phyloP scores from a whole-genome alignment of 2,797 vertebrate genomes.

The Thalassophryne amazonica region DNA sequence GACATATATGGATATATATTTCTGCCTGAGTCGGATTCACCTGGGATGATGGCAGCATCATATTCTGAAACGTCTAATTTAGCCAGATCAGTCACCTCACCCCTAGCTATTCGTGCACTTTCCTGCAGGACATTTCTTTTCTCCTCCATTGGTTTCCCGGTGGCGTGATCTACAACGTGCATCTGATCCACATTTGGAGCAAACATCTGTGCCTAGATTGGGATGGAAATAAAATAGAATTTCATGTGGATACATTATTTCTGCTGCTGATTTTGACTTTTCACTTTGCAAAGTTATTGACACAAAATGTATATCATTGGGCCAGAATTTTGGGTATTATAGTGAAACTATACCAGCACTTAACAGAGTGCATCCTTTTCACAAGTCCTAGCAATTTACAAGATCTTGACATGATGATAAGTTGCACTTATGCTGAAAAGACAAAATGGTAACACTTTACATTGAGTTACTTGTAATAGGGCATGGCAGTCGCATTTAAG shows the following conservation, averaged over 20 bases:
- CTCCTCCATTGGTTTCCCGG: constrained; percentile 80
- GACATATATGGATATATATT: too few species aligned
- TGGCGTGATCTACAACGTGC: constrained; percentile 87
- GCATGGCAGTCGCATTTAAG: too few species aligned
- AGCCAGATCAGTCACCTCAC: constrained; percentile 80
- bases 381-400: too few species aligned
- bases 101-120: constrained; percentile 87
- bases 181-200: constrained; percentile 84
- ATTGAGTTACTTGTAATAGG: too few species aligned
- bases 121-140: constrained; percentile 85
- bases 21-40: constrained; percentile 47
- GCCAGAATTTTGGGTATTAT: neutral
- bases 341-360: too few species aligned
- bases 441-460: too few species aligned
- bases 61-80: constrained; percentile 70
- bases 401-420: too few species aligned
- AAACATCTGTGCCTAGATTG: constrained; percentile 79
- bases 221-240: neutral
- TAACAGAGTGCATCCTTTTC: too few species aligned
- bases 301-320: neutral
- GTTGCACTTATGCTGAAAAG: too few species aligned
- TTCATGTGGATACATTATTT: too few species aligned
- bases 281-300: neutral
- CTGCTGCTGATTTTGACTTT: too few species aligned
- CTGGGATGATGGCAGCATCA: constrained; percentile 85